Evolutionary conservation across 2,888 invertebrate genomes (phyloP).

Genomic region (Xylota segnis): DNA sequence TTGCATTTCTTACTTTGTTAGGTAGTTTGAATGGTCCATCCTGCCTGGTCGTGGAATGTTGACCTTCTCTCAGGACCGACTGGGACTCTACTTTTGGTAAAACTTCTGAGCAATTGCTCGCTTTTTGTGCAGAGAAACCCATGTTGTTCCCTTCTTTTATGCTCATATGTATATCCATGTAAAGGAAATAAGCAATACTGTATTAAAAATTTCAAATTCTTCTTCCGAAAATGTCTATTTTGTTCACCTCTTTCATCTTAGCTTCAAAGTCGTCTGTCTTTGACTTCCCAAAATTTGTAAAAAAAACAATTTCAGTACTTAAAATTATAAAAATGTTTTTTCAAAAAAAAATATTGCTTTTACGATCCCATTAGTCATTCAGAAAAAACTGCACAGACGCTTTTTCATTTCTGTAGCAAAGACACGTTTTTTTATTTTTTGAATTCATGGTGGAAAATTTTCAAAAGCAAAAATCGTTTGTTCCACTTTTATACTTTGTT

Average conservation of each 20-base stretch:
- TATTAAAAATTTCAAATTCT: too few relatives aligned
- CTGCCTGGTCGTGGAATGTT: too few relatives aligned
- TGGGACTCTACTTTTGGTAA: too few relatives aligned
- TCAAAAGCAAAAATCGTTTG: background rate
- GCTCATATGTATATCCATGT: too few relatives aligned
- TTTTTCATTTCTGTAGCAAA: background rate
- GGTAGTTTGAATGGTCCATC: too few relatives aligned
- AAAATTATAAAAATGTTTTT: background rate
- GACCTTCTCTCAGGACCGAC: too few relatives aligned
- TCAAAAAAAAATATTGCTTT: background rate
- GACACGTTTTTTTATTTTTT: background rate
- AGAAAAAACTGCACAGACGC: background rate
- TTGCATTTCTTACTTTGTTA: too few relatives aligned
- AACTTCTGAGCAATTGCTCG: too few relatives aligned
- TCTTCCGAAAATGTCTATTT: too few relatives aligned
- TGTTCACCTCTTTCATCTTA: background rate
- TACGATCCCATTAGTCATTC: background rate
- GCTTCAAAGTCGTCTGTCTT: background rate
- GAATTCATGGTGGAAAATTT: background rate
- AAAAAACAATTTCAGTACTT: background rate
- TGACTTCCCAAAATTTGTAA: background rate
- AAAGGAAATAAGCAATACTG: too few relatives aligned
- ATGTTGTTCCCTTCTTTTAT: too few relatives aligned
- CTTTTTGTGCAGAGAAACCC: too few relatives aligned
- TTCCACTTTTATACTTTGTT: background rate